These are phyloP conservation scores for zebrafish (Danio rerio) DNA, from an alignment of 2,113 vertebrate species.

Conservation along the genomic window GRCz12tu NC_133181.1:59230001-59230500, in stretches of 20 bases:
- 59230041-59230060: slow-evolving; percentile 46
- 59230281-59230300: slow-evolving; percentile 11
- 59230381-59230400: neutral
- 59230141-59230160: neutral
- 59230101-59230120: slow-evolving; percentile 21
- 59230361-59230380: neutral
- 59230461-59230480: neutral
- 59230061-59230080: slow-evolving; percentile 45
- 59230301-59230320: neutral
- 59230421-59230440: neutral
- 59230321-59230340: too few species aligned
- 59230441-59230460: neutral
- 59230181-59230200: neutral
- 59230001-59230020: slow-evolving; percentile 33
- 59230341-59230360: slow-evolving; percentile 13
- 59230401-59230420: neutral
- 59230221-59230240: neutral
- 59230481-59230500: slow-evolving; percentile 3
- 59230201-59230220: neutral
- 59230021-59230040: slow-evolving; percentile 45
- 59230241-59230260: slow-evolving; percentile 57
- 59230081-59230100: slow-evolving; percentile 41
- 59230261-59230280: slow-evolving; percentile 46
- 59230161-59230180: neutral
- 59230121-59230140: slow-evolving; percentile 31